These are phyloP conservation scores for Coenonympha glycerion DNA, from an alignment of 2,888 invertebrate species.

Conservation along the genomic window DNA sequence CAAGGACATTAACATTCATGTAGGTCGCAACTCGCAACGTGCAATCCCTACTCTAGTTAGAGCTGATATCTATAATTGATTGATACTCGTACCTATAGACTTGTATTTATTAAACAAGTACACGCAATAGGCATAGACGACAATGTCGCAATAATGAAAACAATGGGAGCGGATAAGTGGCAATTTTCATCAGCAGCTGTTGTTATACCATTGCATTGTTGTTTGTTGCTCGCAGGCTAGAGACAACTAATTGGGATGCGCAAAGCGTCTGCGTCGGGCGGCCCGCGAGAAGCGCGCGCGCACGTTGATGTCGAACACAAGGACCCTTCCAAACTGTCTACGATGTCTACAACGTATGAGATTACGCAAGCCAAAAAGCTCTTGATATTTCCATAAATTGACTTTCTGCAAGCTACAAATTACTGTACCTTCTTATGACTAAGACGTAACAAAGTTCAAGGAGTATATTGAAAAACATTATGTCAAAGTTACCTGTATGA, in stretches of 20 bases:
- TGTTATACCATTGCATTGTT: conserved; percentile 56
- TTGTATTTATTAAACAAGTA: conserved; percentile 1
- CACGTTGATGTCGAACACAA: conserved; percentile 61
- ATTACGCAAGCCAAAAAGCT: too few relatives aligned
- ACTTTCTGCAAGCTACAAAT: too few relatives aligned
- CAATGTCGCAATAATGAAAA: conserved; percentile 19
- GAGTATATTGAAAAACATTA: too few relatives aligned
- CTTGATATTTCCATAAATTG: too few relatives aligned
- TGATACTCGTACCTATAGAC: too few relatives aligned
- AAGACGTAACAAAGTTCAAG: too few relatives aligned
- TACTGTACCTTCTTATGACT: too few relatives aligned
- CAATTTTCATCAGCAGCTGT: conserved; percentile 36
- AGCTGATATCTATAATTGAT: too few relatives aligned
- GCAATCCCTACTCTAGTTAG: too few relatives aligned
- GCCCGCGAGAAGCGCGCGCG: conserved; percentile 44
- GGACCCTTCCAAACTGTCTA: conserved; percentile 33
- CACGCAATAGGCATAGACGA: conserved; percentile 5
- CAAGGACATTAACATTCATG: not conserved
- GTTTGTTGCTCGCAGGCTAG: not conserved
- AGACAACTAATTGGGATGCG: conserved; percentile 62
- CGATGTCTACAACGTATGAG: not conserved
- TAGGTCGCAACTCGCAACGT: not conserved
- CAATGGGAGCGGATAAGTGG: conserved; percentile 17
- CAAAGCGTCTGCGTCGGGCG: too few relatives aligned
- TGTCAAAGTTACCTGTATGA: too few relatives aligned